A percentile compares a stretch with the other conserved stretches of the same genome.
Evolutionary conservation across 2,797 vertebrate species (phyloP).

Genomic region (Oceanodroma leucorhoa): DNA sequence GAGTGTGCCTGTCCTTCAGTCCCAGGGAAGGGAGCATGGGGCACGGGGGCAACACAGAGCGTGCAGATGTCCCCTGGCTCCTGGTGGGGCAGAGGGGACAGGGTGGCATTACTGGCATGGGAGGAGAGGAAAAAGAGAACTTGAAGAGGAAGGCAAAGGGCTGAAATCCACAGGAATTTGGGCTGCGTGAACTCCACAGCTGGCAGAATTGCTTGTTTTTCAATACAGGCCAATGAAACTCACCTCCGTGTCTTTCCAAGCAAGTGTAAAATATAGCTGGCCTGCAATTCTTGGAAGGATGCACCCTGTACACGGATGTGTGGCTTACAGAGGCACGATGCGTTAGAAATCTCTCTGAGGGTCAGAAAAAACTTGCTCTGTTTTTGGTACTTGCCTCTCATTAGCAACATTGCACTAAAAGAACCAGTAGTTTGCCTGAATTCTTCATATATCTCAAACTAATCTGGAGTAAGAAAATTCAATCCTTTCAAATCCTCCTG

Average conservation of each 20-base stretch:
- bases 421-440: neutral
- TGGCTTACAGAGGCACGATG: neutral
- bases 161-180: neutral
- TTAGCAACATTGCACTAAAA: neutral
- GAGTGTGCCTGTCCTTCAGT: neutral
- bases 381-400: neutral
- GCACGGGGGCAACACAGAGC: neutral
- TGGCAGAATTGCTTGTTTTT: neutral
- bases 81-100: neutral
- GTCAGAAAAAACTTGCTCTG: neutral
- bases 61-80: neutral
- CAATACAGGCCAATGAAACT: neutral
- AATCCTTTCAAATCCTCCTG: neutral
- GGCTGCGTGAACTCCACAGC: neutral
- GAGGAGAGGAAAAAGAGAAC: neutral
- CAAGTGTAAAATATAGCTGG: neutral
- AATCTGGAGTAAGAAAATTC: neutral
- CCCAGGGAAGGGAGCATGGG: fast-evolving
- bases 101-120: neutral
- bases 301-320: fast-evolving
- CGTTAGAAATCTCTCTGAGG: neutral
- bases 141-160: neutral
- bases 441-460: neutral
- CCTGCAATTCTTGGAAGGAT: neutral
- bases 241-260: neutral